A percentile compares a stretch with the other conserved stretches of the same genome.
These are phyloP conservation scores for Cheilosia vulpina DNA, from an alignment of 2,888 invertebrate genomes.

Conservation along the genomic window DNA sequence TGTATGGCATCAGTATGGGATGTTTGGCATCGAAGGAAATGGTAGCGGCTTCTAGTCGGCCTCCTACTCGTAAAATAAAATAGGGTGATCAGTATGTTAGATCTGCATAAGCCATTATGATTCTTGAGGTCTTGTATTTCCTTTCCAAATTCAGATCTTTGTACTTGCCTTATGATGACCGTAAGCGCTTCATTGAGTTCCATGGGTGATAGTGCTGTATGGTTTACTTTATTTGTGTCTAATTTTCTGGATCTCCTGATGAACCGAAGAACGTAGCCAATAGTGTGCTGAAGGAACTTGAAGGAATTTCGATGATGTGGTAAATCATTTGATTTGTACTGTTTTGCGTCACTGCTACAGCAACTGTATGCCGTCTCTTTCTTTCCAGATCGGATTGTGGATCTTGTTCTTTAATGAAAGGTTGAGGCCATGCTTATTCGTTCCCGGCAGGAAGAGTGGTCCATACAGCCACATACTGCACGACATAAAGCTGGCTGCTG, in stretches of 20 bases:
- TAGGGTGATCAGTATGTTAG: background rate
- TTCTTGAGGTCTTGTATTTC: background rate
- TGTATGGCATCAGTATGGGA: background rate
- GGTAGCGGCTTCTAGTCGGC: background rate
- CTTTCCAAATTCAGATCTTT: background rate
- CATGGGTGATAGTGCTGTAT: slow-evolving; percentile 9
- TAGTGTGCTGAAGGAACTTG: background rate
- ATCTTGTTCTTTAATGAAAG: too few relatives aligned
- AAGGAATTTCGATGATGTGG: background rate
- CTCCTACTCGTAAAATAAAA: background rate
- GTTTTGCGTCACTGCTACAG: background rate
- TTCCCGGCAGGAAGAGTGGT: too few relatives aligned
- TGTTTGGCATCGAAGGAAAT: background rate
- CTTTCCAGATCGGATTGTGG: background rate
- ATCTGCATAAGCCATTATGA: slow-evolving; percentile 1
- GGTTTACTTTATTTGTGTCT: background rate
- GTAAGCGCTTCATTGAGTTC: slow-evolving; percentile 24
- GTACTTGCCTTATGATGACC: slow-evolving; percentile 9
- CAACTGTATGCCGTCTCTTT: background rate
- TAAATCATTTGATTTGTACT: background rate
- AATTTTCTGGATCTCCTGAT: background rate
- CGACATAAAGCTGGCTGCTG: too few relatives aligned
- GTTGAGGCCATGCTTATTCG: too few relatives aligned
- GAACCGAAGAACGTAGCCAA: background rate
- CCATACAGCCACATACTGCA: too few relatives aligned